Conservation (phyloP, 2,888 invertebrate species). For the Nasonia oneida region DNA sequence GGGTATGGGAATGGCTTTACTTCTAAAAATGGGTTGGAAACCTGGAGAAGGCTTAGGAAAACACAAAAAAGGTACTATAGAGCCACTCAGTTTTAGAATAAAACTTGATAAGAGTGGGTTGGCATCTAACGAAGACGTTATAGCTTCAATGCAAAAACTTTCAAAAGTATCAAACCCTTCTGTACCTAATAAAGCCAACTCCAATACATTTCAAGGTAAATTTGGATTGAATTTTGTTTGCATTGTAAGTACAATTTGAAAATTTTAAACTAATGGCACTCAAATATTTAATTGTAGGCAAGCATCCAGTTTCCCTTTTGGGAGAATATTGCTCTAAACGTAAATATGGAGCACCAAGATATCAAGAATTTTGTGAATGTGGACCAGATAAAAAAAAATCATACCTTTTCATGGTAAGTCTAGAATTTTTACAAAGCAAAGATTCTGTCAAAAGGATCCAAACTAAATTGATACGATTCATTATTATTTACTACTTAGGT, state of each 20-base stretch:
- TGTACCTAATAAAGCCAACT: conserved; percentile 72
- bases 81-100: conserved; percentile 94
- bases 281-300: conserved; percentile 81
- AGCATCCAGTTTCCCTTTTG: conserved; percentile 97
- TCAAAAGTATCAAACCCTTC: conserved; percentile 74
- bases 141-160: conserved; percentile 61
- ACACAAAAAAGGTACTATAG: conserved; percentile 93
- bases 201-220: conserved; percentile 76
- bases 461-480: conserved; percentile 18
- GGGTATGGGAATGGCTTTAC: conserved; percentile 97
- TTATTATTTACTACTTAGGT: conserved; percentile 82
- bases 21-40: conserved; percentile 99
- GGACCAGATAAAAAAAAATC: conserved; percentile 97
- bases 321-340: conserved; percentile 95
- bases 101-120: conserved; percentile 97
- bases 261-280: neutral
- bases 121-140: conserved; percentile 87
- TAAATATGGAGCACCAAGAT: conserved; percentile 92
- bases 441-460: conserved; percentile 9
- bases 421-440: neutral
- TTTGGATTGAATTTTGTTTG: neutral
- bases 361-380: conserved; percentile 91
- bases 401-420: conserved; percentile 93
- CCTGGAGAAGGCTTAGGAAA: conserved; percentile 98
- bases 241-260: neutral